phyloP scores from a whole-genome alignment of 1,140 invertebrate genomes.

The Drosophila neocordata region DNA sequence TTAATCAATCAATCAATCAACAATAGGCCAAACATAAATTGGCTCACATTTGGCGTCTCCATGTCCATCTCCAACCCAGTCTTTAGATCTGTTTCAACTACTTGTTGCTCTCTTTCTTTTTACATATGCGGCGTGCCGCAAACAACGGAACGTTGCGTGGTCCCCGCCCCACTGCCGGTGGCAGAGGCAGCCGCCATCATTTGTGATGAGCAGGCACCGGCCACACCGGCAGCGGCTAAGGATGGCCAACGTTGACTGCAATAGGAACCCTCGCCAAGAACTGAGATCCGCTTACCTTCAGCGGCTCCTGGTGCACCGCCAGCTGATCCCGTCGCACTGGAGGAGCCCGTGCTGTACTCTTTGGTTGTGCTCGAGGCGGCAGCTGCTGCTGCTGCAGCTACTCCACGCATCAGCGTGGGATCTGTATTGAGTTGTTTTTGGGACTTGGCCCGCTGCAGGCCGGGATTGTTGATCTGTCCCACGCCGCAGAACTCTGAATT shows the following conservation, averaged over 20 bases:
- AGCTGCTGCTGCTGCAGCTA: slow-evolving; percentile 11
- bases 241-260: slow-evolving; percentile 81
- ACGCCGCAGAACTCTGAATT: slow-evolving; percentile 83
- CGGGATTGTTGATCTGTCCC: slow-evolving; percentile 81
- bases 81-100: slow-evolving; percentile 30
- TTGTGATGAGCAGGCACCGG: slow-evolving; percentile 73
- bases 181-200: slow-evolving; percentile 73
- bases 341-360: slow-evolving; percentile 48
- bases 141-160: slow-evolving; percentile 75
- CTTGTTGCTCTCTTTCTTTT: slow-evolving; percentile 27
- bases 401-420: slow-evolving; percentile 84
- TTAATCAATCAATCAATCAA: slow-evolving; percentile 7
- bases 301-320: slow-evolving; percentile 24
- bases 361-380: slow-evolving; percentile 47
- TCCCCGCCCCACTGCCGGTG: slow-evolving; percentile 69
- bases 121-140: slow-evolving; percentile 82
- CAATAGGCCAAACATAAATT: slow-evolving; percentile 34
- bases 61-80: slow-evolving; percentile 35
- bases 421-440: slow-evolving; percentile 91
- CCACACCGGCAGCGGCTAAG: slow-evolving; percentile 72
- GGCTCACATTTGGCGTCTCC: slow-evolving; percentile 69
- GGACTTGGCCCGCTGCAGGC: slow-evolving; percentile 85
- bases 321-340: slow-evolving; percentile 2
- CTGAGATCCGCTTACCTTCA: slow-evolving; percentile 77
- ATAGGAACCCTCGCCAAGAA: slow-evolving; percentile 75